Evolutionary conservation across 2,888 invertebrate genomes (phyloP), one percentile per base, ranked within the genome.

Genomic region (Hetaerina titia): DNA sequence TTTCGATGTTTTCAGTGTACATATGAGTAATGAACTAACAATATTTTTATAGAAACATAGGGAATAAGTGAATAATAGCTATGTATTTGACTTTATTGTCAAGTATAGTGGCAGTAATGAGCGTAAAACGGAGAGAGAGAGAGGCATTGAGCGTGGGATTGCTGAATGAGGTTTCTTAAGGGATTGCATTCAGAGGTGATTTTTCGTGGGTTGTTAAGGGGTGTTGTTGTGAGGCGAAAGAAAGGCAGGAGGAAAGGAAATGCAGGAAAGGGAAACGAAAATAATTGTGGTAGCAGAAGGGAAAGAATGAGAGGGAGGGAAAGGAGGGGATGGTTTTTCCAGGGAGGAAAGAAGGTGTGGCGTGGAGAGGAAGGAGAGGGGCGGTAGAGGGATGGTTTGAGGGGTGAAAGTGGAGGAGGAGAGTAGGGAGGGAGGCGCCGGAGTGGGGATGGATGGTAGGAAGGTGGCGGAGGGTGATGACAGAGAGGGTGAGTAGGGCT

Each of bases 311-410:
- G 81, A 17, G n/a, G 31, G 8, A 31, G 19, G 19, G n/a, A 31
- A 81, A 25, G 31, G 13, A 0, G 31, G 31, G 81, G 81, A 13
- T 81, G 25, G 81, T 31, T 11, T 81, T 81, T 31, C 81, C 81
- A 69, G 69, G 63, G 25, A 60, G 22, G 31, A 92, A 69, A 64
- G 92, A 92, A 92, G 69, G 64, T 81, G 81, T 81, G 81, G 92
- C 69, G 69, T 45, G n/a, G 90, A 92, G 58, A 60, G 90, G 58
- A 22, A 60, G 56, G 22, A 19, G 90, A 69, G 63, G 74, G 92
- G n/a, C 69, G 69, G 69, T 58, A 15, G 92, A 56, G 92, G 92
- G 92, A 69, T 64, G 90, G 31, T 17, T 9, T 19, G 56, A 58
- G 57, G 58, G n/a, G n/a, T 6, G n/a, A 22, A 58, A 89, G 58